Evolutionary conservation across 1,140 invertebrate species (phyloP), one percentile per base, ranked within the genome.

Genomic region (Euura saliciscinereae): DNA sequence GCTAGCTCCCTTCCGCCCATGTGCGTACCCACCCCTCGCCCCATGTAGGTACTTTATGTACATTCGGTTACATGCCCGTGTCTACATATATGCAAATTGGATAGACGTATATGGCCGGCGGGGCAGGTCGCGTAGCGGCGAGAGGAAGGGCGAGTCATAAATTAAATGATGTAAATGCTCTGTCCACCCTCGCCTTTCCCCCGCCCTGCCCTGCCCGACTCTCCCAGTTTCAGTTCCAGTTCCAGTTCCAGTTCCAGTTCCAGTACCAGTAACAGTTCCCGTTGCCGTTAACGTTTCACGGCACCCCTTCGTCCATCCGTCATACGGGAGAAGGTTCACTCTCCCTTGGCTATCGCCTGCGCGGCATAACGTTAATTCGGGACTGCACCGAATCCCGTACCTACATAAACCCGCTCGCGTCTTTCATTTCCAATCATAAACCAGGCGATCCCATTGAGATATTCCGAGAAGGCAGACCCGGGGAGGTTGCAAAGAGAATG

Each of bases 101-200:
- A 64, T 6, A 43, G 8, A n/a, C 51, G 51, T 59, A n/a, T n/a
- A n/a, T n/a, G 51, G 6, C 6, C 8, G 13, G 6, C 3, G 13
- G 69, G 68, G 65, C 46, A 28, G 71, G 67, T 67, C 8, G 68
- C 66, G 43, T 72, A 68, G 71, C 69, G 75, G 74, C 78, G 28
- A 28, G 28, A 73, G 79, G 79, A 81, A 83, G 78, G 79, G 78
- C 51, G 51, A 59, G 51, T 84, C 85, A 88, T 88, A 88, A 87
- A 88, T 88, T 88, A 87, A 88, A 88, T 87, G 86, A 88, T 88
- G 85, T 87, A 88, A 88, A 88, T 87, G 85, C 81, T 81, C 79
- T 81, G 84, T 84, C 85, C 85, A 86, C 82, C 84, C 83, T 83
- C 81, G 3, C 13, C 80, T 78, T 78, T 59, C 13, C 51, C 13